Percentiles rank a stretch among this genome's conserved stretches.
These are phyloP conservation scores for Machaerirhynchus nigripectus DNA, from an alignment of 2,113 vertebrate species.

Conservation along the genomic window DNA sequence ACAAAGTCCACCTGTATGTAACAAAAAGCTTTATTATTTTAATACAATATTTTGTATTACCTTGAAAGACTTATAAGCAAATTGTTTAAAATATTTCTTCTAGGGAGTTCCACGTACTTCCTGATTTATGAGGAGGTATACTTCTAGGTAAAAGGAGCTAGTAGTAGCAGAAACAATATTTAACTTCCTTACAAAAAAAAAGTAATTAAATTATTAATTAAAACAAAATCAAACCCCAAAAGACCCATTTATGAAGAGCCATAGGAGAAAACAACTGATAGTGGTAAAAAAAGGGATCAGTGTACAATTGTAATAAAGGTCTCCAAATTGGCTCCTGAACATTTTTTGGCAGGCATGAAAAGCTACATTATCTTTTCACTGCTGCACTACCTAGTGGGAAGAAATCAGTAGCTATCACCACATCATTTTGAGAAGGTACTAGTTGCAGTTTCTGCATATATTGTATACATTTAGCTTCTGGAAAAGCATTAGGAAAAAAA, in stretches of 20 bases:
- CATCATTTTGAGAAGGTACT: neutral
- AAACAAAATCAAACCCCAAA: neutral
- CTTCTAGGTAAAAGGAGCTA: neutral
- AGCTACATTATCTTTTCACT: neutral
- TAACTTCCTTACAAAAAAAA: neutral
- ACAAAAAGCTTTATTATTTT: constrained; percentile 58
- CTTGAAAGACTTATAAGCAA: neutral
- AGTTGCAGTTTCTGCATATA: neutral
- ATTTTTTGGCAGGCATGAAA: neutral
- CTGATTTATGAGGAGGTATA: neutral
- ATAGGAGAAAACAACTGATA: neutral
- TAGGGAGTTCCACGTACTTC: neutral
- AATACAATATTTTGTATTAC: neutral
- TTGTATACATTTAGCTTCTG: neutral
- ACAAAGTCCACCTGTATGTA: constrained; percentile 90
- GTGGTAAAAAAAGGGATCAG: neutral
- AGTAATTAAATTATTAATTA: neutral
- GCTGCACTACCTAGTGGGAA: neutral
- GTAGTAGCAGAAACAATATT: neutral
- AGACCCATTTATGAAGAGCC: neutral
- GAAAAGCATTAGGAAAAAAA: neutral
- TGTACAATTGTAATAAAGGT: neutral
- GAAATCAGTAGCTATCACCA: neutral
- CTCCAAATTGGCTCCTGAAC: neutral
- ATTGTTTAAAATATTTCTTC: neutral